These are phyloP conservation scores for Alcedo atthis DNA, from an alignment of 2,797 vertebrate species.

Conservation along the genomic window DNA sequence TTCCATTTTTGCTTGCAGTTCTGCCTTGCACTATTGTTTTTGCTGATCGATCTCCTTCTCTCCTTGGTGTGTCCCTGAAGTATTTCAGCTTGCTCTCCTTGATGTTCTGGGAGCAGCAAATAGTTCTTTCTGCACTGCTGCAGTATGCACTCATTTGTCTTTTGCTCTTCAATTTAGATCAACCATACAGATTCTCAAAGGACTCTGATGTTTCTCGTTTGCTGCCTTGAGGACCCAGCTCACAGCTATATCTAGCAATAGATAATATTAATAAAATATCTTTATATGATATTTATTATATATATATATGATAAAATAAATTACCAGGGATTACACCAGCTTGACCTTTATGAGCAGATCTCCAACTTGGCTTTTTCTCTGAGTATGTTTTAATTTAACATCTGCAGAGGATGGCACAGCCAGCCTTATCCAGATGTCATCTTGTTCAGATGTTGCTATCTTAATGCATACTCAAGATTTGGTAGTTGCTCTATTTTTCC, in stretches of 20 bases:
- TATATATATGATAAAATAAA: too few species aligned
- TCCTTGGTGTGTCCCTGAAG: constrained; percentile 64
- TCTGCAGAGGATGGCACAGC: background rate
- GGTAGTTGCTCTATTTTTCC: background rate
- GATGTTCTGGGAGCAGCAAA: constrained; percentile 46
- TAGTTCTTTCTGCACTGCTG: constrained; percentile 35
- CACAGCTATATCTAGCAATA: constrained; percentile 24
- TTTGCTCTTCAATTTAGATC: constrained; percentile 24
- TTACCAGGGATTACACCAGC: constrained; percentile 44
- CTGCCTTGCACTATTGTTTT: constrained; percentile 22
- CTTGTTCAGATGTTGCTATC: background rate
- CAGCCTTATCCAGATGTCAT: constrained; percentile 3
- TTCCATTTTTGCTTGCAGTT: constrained; percentile 22
- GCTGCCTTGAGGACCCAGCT: constrained; percentile 33
- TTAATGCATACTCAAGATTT: background rate
- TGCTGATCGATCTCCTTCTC: constrained; percentile 57
- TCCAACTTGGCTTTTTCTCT: constrained; percentile 36
- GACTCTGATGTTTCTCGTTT: constrained; percentile 44
- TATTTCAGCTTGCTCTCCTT: constrained; percentile 52
- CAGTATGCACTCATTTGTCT: constrained; percentile 49
- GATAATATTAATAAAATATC: constrained; percentile 34
- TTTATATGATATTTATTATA: too few species aligned
- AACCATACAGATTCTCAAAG: constrained; percentile 43
- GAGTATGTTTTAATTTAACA: constrained; percentile 44
- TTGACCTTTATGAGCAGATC: constrained; percentile 58